Percentiles rank a stretch among this genome's conserved stretches.
These are phyloP conservation scores for Osmerus eperlanus DNA, from an alignment of 2,113 vertebrate species.

Conservation along the genomic window DNA sequence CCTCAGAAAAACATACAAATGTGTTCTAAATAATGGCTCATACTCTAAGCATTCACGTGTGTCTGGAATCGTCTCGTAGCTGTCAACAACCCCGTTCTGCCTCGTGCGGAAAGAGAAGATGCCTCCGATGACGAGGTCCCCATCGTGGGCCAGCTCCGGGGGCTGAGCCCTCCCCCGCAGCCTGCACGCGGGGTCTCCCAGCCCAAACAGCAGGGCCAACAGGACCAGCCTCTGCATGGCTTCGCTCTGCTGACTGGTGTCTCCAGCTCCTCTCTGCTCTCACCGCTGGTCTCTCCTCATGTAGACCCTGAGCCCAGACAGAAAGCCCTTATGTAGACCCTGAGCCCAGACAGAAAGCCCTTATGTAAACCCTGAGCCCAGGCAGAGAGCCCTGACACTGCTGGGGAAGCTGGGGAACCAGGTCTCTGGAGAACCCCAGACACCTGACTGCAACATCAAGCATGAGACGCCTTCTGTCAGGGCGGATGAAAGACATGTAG, in stretches of 20 bases:
- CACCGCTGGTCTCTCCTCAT: background rate
- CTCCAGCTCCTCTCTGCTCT: conserved; percentile 23
- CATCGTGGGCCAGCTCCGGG: conserved; percentile 63
- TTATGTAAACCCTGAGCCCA: background rate
- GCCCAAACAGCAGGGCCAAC: conserved; percentile 35
- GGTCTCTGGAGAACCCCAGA: conserved; percentile 43
- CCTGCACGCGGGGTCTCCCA: conserved; percentile 48
- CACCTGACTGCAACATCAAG: no score
- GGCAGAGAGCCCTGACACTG: conserved; percentile 17
- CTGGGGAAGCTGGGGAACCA: background rate
- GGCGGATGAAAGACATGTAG: no score
- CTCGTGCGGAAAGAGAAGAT: conserved; percentile 75
- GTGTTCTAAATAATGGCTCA: conserved; percentile 28
- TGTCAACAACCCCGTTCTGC: conserved; percentile 58
- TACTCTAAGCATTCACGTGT: conserved; percentile 68
- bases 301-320: background rate
- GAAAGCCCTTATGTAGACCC: background rate
- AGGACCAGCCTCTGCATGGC: conserved; percentile 39
- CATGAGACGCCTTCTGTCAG: no score
- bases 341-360: background rate
- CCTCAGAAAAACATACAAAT: background rate
- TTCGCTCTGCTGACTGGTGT: background rate
- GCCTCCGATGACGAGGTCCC: conserved; percentile 70
- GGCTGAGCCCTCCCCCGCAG: conserved; percentile 38
- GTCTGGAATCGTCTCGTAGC: conserved; percentile 62